Conservation (phyloP, 1,140 invertebrate genomes). For the Venturia canescens region DNA sequence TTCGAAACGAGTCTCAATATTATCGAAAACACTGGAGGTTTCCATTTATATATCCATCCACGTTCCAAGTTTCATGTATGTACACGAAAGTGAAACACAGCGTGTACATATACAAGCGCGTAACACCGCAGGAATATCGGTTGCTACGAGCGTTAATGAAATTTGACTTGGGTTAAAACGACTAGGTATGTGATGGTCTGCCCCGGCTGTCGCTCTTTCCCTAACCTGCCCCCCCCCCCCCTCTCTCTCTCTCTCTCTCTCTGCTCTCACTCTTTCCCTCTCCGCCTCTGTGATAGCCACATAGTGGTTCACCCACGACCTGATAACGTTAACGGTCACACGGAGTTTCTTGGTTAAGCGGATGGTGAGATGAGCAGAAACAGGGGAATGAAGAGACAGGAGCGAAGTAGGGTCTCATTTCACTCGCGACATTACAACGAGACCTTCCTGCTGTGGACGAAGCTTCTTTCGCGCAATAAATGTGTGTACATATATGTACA, state of each 20-base stretch:
- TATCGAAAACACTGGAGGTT: constrained; percentile 40
- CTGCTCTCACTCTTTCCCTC: constrained; percentile 7
- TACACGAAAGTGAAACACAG: neutral
- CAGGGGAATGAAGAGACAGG: neutral
- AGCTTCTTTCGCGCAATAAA: constrained; percentile 3
- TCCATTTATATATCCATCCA: constrained; percentile 4
- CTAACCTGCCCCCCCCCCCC: neutral
- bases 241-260: neutral
- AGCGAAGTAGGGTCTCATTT: neutral
- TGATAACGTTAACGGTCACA: constrained; percentile 39
- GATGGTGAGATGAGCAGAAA: neutral
- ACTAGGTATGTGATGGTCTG: constrained; percentile 11
- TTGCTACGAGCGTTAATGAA: constrained; percentile 44
- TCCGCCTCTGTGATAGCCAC: constrained; percentile 22
- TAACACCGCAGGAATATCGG: constrained; percentile 48
- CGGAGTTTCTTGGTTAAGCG: constrained; percentile 37
- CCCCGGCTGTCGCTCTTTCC: constrained; percentile 41
- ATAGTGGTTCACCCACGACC: constrained; percentile 27
- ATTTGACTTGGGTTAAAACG: constrained; percentile 47
- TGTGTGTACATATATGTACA: neutral
- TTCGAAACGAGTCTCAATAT: constrained; percentile 17
- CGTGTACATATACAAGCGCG: constrained; percentile 30
- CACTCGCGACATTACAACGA: constrained; percentile 2
- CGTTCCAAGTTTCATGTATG: no score
- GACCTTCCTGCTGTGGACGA: constrained; percentile 2